A percentile compares a stretch with the other conserved stretches of the same genome.
Conservation (phyloP, 1,140 invertebrate species). For the Myzus persicae region DNA sequence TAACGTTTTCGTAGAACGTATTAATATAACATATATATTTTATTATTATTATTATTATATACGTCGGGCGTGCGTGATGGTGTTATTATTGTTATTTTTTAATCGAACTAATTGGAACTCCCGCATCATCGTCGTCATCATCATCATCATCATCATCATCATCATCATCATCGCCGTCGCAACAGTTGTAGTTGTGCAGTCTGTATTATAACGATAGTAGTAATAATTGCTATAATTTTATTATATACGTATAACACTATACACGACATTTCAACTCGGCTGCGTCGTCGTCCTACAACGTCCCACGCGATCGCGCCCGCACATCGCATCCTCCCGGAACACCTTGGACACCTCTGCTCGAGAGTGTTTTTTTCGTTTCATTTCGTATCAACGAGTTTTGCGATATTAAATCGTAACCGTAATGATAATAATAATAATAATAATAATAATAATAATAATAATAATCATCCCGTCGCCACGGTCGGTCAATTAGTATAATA, state of each 20-base stretch:
- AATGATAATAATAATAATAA: neutral
- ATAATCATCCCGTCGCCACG: slow-evolving; percentile 15
- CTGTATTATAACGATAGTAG: neutral
- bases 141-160: neutral
- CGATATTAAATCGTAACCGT: neutral
- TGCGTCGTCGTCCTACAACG: too few relatives aligned
- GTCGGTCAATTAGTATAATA: slow-evolving; percentile 35
- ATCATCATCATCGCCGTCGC: too few relatives aligned
- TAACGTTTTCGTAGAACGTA: neutral
- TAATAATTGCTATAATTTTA: neutral
- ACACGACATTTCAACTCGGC: neutral
- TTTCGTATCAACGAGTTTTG: neutral
- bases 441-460: neutral
- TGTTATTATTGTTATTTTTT: slow-evolving; percentile 32
- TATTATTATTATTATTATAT: neutral
- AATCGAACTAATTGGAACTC: slow-evolving; percentile 37
- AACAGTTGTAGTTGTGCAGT: neutral
- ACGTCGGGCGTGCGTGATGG: neutral
- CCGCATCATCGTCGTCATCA: slow-evolving; percentile 7
- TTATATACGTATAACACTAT: neutral
- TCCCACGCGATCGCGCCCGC: neutral
- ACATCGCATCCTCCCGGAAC: neutral
- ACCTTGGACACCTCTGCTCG: neutral
- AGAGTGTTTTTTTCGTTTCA: neutral
- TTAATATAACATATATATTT: neutral